Base-by-base conservation (phyloP, 1,140 invertebrate genomes). In the Heliconius hewitsoni region DNA sequence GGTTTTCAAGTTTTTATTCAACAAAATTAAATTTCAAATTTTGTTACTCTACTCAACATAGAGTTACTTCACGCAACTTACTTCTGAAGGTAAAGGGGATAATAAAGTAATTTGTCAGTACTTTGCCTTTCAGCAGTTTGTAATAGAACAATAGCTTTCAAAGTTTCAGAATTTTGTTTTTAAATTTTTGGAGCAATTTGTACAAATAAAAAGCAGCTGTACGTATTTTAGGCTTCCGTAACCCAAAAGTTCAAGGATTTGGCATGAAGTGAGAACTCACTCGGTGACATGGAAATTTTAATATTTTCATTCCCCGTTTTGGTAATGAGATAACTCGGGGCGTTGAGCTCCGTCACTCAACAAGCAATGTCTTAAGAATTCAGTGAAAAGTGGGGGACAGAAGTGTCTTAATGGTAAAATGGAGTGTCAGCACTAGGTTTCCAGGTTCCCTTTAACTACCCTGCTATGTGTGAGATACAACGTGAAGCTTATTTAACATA, bases 61-160 rank as follows among this genome's bases (percentile, higher is more conserved):
- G 52, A 55, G 8, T 55, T 55, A 18, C 52, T 8, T 55, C 52
- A 55, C 52, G 19, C 52, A 55, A 55, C 52, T 55, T 55, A n/a
- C 19, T 55, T 55, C 52, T 55, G 19, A 19, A 55, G 52, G 52
- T 55, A 55, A 55, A 55, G 19, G 52, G 52, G 52, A 55, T 55
- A 55, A 55, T 55, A 55, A 55, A 55, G 52, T 55, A 55, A 55
- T 55, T 55, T 8, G 19, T n/a, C 19, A 16, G 52, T n/a, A 55
- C 52, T 55, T 55, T 55, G 18, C n/a, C 19, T 55, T 55, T n/a
- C 18, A 55, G 19, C 52, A 55, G 19, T 55, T 55, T 55, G 19
- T 55, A 55, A 55, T 55, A 55, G 52, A n/a, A 55, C 52, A 55
- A 55, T 55, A n/a, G 52, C 52, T 55, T n/a, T 55, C 19, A n/a